Evolutionary conservation across 2,797 vertebrate genomes (phyloP).

Genomic region (Gallinago stenura): DNA sequence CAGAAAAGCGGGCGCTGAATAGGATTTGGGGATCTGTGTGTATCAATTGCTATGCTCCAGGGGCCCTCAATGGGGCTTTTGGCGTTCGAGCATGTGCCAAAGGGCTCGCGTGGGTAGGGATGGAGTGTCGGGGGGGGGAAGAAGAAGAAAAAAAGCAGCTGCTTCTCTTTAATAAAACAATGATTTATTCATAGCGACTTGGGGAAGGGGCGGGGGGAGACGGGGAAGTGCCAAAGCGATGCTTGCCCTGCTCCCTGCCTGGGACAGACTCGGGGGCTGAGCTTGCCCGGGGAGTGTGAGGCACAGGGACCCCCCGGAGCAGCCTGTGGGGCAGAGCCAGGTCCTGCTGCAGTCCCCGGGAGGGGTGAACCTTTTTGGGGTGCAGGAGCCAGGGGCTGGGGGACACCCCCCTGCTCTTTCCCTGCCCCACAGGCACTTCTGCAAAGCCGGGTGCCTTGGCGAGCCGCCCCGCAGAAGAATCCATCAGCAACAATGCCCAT

Average conservation of each 20-base stretch:
- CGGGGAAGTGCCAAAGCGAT: background rate
- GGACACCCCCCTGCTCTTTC: background rate
- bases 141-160: conserved; percentile 70
- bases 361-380: background rate
- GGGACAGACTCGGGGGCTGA: background rate
- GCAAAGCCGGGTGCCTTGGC: background rate
- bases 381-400: fast-evolving
- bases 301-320: background rate
- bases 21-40: conserved; percentile 76
- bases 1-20: conserved; percentile 73
- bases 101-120: conserved; percentile 28
- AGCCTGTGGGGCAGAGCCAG: background rate
- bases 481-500: fast-evolving
- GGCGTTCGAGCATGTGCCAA: conserved; percentile 76
- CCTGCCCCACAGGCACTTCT: background rate
- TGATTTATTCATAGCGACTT: conserved; percentile 79
- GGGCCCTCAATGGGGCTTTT: conserved; percentile 68
- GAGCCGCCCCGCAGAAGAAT: background rate
- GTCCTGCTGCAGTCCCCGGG: fast-evolving
- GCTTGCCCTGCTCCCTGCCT: background rate
- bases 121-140: background rate
- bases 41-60: conserved; percentile 78
- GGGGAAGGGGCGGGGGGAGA: conserved; percentile 16
- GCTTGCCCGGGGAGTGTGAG: background rate
- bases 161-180: conserved; percentile 78